phyloP scores from a whole-genome alignment of 2,888 invertebrate genomes.

The Rambutsinella grinnellia region DNA sequence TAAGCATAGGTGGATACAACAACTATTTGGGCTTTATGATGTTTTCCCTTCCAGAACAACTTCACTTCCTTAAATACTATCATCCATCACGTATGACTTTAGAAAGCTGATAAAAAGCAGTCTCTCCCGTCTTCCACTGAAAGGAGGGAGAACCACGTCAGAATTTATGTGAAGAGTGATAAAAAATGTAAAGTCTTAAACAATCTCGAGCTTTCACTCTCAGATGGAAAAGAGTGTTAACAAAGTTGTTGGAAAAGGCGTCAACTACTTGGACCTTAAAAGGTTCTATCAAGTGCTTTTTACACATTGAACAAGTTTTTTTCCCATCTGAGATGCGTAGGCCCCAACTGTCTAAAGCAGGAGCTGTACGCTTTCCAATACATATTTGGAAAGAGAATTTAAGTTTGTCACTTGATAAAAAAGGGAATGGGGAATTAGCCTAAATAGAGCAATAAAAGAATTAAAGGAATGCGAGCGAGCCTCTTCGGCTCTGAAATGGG shows the following conservation, averaged over 20 bases:
- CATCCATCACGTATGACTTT: neutral
- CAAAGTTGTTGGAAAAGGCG: too few species aligned
- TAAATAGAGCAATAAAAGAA: neutral
- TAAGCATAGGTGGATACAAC: neutral
- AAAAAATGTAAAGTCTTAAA: too few species aligned
- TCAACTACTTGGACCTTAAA: too few species aligned
- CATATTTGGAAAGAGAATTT: neutral
- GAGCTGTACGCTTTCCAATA: neutral
- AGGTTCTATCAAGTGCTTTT: too few species aligned
- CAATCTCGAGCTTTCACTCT: too few species aligned
- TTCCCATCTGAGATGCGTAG: too few species aligned
- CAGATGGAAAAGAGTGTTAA: too few species aligned
- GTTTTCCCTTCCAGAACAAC: neutral
- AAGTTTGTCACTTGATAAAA: neutral
- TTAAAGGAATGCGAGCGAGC: neutral
- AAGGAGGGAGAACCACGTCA: neutral
- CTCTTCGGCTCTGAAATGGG: neutral
- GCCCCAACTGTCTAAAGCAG: neutral
- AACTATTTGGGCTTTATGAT: neutral
- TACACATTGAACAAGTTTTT: too few species aligned
- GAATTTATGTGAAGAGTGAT: too few species aligned
- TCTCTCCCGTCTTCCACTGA: neutral
- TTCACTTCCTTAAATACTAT: neutral
- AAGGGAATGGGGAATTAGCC: neutral
- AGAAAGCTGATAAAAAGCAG: too few species aligned